phyloP scores from a whole-genome alignment of 1,140 invertebrate species.

The Kradibia gibbosae region DNA sequence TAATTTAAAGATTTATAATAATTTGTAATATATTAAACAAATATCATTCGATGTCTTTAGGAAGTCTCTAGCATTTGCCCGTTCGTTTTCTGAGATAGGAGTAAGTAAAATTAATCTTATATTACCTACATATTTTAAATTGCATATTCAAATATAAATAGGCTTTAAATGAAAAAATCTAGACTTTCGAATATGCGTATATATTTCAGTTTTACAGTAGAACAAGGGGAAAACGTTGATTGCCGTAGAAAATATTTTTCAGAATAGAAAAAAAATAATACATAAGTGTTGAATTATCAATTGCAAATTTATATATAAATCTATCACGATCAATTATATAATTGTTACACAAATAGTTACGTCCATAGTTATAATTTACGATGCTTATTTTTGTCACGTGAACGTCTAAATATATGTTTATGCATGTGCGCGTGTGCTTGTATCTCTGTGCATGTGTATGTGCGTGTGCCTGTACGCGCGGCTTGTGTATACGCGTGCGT shows the following conservation, averaged over 20 bases:
- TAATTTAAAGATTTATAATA: slow-evolving; percentile 9
- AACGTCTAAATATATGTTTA: not conserved
- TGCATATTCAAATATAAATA: slow-evolving; percentile 10
- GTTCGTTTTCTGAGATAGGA: not conserved
- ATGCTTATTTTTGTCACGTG: not conserved
- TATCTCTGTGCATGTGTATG: too few species aligned
- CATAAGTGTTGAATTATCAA: slow-evolving; percentile 25
- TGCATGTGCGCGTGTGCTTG: too few species aligned
- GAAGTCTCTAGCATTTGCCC: slow-evolving; percentile 23
- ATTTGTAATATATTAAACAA: not conserved
- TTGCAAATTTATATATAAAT: slow-evolving; percentile 3
- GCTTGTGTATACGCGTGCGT: too few species aligned
- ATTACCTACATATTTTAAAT: slow-evolving; percentile 8
- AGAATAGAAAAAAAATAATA: not conserved
- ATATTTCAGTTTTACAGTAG: not conserved
- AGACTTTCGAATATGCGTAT: slow-evolving; percentile 5
- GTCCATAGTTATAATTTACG: not conserved
- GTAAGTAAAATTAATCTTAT: slow-evolving; percentile 38
- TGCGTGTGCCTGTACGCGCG: not conserved
- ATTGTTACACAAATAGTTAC: slow-evolving; percentile 12
- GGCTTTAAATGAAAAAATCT: not conserved
- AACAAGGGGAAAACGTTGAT: not conserved
- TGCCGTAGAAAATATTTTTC: not conserved
- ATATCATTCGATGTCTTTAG: not conserved
- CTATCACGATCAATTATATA: not conserved